Conservation (phyloP, 2,888 invertebrate species). For the Argyresthia goedartella region DNA sequence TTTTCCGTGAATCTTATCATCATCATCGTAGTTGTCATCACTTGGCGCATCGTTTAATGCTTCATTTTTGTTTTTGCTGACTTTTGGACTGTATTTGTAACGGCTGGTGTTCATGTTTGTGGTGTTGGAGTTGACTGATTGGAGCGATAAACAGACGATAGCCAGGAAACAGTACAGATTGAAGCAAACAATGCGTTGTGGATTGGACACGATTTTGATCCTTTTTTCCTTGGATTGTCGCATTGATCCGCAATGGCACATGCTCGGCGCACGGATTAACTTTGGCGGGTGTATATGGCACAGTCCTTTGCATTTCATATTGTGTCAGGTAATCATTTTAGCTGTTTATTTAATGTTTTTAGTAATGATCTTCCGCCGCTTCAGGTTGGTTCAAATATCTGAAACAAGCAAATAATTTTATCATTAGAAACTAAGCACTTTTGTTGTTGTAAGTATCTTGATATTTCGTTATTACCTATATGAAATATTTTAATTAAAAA, state of each 20-base stretch:
- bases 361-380: slow-evolving; percentile 15
- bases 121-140: slow-evolving; percentile 52
- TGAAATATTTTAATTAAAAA: no score
- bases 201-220: slow-evolving; percentile 15
- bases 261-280: slow-evolving; percentile 36
- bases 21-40: slow-evolving; percentile 18
- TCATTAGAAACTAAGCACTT: no score
- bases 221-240: slow-evolving; percentile 21
- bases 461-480: no score
- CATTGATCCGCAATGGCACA: slow-evolving; percentile 16
- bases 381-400: slow-evolving; percentile 30
- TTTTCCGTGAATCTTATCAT: slow-evolving; percentile 21
- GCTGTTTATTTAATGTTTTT: slow-evolving; percentile 21
- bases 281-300: slow-evolving; percentile 38
- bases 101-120: slow-evolving; percentile 51
- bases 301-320: slow-evolving; percentile 39
- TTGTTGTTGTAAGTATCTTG: no score
- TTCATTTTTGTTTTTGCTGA: slow-evolving; percentile 17
- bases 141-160: slow-evolving; percentile 35
- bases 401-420: slow-evolving; percentile 31
- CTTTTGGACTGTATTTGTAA: slow-evolving; percentile 15
- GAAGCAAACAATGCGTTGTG: slow-evolving; percentile 28
- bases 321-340: slow-evolving; percentile 59
- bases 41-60: slow-evolving; percentile 36
- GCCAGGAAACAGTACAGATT: slow-evolving; percentile 43